Percentiles rank a stretch among this genome's conserved stretches.
phyloP scores from a whole-genome alignment of 2,797 vertebrate genomes.

The Syndactyla subalaris region DNA sequence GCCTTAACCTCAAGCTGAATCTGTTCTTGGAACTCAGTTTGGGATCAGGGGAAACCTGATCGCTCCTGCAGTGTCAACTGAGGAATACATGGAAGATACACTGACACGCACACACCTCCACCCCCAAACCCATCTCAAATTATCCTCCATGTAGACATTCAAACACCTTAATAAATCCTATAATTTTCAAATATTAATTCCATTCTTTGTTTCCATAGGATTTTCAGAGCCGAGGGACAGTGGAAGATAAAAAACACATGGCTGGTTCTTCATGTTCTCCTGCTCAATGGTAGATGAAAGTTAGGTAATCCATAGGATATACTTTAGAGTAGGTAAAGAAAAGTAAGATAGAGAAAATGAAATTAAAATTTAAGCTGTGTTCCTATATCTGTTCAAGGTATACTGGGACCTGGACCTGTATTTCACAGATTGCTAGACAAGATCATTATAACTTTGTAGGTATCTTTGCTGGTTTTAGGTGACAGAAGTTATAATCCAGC shows the following conservation, averaged over 20 bases:
- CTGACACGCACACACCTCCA: accelerated
- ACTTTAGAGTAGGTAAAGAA: background rate
- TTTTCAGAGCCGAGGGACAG: background rate
- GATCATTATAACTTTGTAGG: background rate
- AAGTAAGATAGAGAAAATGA: background rate
- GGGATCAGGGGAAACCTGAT: background rate
- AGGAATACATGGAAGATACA: background rate
- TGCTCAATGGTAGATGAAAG: background rate
- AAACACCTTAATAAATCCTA: background rate
- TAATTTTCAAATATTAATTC: background rate
- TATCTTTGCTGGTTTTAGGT: background rate
- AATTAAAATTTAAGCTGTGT: background rate
- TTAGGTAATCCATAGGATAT: accelerated
- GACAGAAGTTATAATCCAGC: background rate
- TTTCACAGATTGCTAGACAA: background rate
- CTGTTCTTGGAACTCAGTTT: background rate
- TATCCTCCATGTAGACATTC: background rate
- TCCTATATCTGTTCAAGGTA: background rate
- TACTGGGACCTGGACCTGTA: background rate
- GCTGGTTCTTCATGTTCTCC: background rate
- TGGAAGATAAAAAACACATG: background rate
- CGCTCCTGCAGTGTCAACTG: background rate
- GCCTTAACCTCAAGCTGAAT: background rate
- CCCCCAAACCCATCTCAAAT: background rate
- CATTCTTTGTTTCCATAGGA: background rate